These are phyloP conservation scores for Caenorhabditis virilis DNA, from an alignment of 2,888 invertebrate species.

Conservation along the genomic window DNA sequence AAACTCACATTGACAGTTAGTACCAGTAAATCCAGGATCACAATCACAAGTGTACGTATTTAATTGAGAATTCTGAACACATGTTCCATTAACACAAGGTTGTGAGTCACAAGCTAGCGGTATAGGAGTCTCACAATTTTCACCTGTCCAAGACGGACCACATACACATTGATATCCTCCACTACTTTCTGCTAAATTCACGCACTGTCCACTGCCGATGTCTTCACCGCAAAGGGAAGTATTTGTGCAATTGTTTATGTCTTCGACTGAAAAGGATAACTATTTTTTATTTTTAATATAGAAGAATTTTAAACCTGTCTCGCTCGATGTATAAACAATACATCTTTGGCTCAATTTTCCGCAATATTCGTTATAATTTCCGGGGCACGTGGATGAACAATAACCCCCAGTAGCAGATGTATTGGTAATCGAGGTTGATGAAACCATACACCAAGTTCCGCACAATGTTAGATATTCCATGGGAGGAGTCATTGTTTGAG, in stretches of 20 bases:
- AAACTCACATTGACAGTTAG: constrained; percentile 10
- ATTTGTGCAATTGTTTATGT: constrained; percentile 7
- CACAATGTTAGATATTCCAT: too few species aligned
- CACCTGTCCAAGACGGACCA: constrained; percentile 13
- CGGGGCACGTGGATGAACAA: constrained; percentile 7
- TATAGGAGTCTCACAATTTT: constrained; percentile 10
- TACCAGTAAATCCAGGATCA: constrained; percentile 5
- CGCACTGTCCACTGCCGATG: constrained; percentile 7
- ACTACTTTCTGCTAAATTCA: constrained; percentile 5
- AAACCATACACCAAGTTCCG: constrained; percentile 21
- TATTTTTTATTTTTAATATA: too few species aligned
- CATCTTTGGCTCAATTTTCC: constrained; percentile 14
- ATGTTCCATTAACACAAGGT: constrained; percentile 31
- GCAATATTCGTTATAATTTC: constrained; percentile 16
- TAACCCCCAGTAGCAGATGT: constrained; percentile 1
- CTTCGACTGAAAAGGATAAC: constrained; percentile 12
- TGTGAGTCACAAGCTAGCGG: constrained; percentile 13
- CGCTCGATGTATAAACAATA: constrained; percentile 14
- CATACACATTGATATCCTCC: constrained; percentile 22
- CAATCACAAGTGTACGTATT: constrained; percentile 14
- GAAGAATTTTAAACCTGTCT: background rate
- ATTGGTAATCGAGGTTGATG: constrained; percentile 4
- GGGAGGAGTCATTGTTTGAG: background rate
- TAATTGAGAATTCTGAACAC: constrained; percentile 9
- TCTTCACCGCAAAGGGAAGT: constrained; percentile 5